phyloP scores from a whole-genome alignment of 2,113 vertebrate genomes.

The human region GRCh38 chr18:69622001-69622500 shows the following conservation, averaged over 20 bases:
- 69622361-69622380: constrained; percentile 61
- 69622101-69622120: not conserved
- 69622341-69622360: constrained; percentile 17
- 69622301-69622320: constrained; percentile 30
- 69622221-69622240: constrained; percentile 36
- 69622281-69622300: constrained; percentile 24
- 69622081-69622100: not conserved
- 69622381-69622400: constrained; percentile 47
- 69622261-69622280: not conserved
- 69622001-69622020: not conserved
- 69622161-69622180: not conserved
- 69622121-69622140: not conserved
- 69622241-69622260: not conserved
- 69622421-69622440: not conserved
- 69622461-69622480: not conserved
- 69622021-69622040: not conserved
- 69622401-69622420: not conserved
- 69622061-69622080: not conserved
- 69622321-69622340: constrained; percentile 10
- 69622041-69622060: not conserved
- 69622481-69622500: constrained; percentile 26
- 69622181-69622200: not conserved
- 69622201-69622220: not conserved
- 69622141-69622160: not conserved
- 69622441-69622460: constrained; percentile 41